These are phyloP conservation scores for Panurus biarmicus DNA, from an alignment of 2,113 vertebrate genomes.

Conservation along the genomic window DNA sequence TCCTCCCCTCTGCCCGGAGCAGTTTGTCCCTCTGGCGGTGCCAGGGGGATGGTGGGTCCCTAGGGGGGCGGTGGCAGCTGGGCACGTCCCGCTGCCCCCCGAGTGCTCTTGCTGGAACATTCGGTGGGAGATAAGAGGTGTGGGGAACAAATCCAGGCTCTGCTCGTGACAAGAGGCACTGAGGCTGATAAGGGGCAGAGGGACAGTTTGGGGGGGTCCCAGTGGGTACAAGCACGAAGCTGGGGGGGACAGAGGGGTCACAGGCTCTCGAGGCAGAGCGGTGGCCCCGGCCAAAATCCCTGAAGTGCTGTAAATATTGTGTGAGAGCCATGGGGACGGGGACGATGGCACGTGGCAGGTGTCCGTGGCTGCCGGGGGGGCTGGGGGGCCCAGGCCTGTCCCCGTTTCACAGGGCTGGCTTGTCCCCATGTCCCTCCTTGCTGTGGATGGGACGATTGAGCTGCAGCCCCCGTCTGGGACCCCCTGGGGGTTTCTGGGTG, in stretches of 20 bases:
- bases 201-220: background rate
- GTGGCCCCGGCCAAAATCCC: background rate
- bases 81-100: background rate
- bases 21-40: background rate
- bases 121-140: background rate
- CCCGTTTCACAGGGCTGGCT: background rate
- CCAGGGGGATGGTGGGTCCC: background rate
- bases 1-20: accelerated
- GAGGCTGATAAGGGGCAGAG: background rate
- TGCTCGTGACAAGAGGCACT: background rate
- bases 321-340: conserved; percentile 18
- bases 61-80: background rate
- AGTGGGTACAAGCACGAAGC: too few species aligned
- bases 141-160: background rate
- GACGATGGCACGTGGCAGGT: conserved; percentile 32
- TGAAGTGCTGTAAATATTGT: conserved; percentile 14
- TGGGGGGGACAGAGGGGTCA: background rate
- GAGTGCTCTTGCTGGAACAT: background rate
- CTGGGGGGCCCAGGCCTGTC: background rate
- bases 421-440: background rate
- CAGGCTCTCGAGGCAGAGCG: background rate
- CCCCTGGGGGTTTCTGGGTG: background rate
- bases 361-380: background rate
- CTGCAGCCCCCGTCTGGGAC: background rate
- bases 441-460: background rate